These are phyloP conservation scores for Aethes cnicana DNA, from an alignment of 2,888 invertebrate genomes.

Conservation along the genomic window DNA sequence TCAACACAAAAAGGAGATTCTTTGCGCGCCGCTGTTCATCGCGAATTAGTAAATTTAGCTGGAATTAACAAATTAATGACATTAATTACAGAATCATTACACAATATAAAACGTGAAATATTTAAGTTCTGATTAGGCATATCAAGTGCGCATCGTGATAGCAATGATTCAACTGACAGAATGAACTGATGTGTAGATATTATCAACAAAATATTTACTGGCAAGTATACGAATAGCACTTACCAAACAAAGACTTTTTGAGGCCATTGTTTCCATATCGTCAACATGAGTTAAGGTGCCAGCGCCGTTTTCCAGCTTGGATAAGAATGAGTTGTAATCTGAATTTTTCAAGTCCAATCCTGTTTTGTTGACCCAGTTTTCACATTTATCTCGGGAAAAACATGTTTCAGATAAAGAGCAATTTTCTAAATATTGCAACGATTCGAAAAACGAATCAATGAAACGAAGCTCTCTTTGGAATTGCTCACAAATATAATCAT, in stretches of 20 bases:
- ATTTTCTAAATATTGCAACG: constrained; percentile 70
- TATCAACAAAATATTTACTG: constrained; percentile 59
- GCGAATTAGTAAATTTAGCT: constrained; percentile 78
- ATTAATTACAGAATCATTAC: constrained; percentile 12
- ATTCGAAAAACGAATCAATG: constrained; percentile 77
- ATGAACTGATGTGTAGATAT: constrained; percentile 35
- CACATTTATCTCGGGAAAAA: constrained; percentile 51
- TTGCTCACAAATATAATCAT: constrained; percentile 67
- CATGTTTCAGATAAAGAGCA: constrained; percentile 60
- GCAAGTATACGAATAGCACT: constrained; percentile 66
- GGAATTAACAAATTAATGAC: constrained; percentile 41
- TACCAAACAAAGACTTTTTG: constrained; percentile 78
- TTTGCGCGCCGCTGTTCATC: constrained; percentile 78
- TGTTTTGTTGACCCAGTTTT: constrained; percentile 53
- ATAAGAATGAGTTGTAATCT: constrained; percentile 59
- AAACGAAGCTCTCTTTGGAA: constrained; percentile 74
- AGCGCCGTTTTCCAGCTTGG: constrained; percentile 63
- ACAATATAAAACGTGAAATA: neutral
- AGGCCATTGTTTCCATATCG: constrained; percentile 72
- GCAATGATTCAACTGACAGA: constrained; percentile 31
- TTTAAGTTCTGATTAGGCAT: no score
- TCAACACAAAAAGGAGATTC: constrained; percentile 70
- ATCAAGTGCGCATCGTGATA: constrained; percentile 22
- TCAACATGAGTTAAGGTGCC: constrained; percentile 43
- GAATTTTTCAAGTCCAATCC: constrained; percentile 52